Evolutionary conservation across 2,113 vertebrate species (phyloP).

Genomic region (Myrmecophaga tridactyla): DNA sequence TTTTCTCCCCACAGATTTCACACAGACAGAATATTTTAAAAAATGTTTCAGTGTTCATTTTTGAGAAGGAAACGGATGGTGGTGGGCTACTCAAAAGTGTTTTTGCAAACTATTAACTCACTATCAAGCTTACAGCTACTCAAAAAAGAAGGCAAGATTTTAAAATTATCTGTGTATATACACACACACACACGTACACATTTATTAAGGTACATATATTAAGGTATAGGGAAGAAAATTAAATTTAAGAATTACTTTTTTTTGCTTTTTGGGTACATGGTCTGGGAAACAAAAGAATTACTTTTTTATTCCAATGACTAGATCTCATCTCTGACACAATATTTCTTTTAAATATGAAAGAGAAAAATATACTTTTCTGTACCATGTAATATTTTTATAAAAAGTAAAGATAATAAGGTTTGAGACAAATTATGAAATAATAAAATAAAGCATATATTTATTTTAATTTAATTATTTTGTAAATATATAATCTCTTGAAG

Average conservation of each 20-base stretch:
- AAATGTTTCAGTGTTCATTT: slow-evolving; percentile 44
- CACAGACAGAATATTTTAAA: not conserved
- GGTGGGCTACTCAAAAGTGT: slow-evolving; percentile 10
- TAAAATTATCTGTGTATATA: not conserved
- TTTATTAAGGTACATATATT: not conserved
- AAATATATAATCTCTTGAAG: not conserved
- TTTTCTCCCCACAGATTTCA: slow-evolving; percentile 42
- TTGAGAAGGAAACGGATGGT: slow-evolving; percentile 39
- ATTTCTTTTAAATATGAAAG: not conserved
- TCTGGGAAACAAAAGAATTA: no score
- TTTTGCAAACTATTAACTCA: slow-evolving; percentile 48
- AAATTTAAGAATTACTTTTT: slow-evolving; percentile 28
- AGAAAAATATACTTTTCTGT: not conserved
- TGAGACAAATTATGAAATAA: slow-evolving; percentile 38
- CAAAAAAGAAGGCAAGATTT: slow-evolving; percentile 45
- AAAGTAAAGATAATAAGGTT: not conserved
- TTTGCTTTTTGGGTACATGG: no score
- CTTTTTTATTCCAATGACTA: not conserved
- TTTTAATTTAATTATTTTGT: not conserved
- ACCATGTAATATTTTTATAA: not conserved
- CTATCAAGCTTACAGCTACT: slow-evolving; percentile 13
- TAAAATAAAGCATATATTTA: slow-evolving; percentile 18
- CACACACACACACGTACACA: not conserved
- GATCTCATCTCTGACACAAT: not conserved
- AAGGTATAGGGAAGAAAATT: slow-evolving; percentile 2